phyloP scores from a whole-genome alignment of 2,113 vertebrate species.

The Melanotaenia duboulayi region DNA sequence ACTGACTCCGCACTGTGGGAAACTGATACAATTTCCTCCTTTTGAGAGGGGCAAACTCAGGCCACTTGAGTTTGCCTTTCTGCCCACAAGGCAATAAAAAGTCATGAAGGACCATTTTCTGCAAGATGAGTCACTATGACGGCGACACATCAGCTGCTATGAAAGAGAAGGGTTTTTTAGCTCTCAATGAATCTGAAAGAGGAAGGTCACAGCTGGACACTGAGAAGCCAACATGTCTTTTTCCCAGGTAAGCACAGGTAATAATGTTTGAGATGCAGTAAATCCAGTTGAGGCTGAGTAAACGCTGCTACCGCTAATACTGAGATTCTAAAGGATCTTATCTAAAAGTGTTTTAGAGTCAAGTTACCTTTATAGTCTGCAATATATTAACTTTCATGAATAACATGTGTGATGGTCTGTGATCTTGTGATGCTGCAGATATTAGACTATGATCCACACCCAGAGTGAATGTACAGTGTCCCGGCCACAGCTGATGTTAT shows the following conservation, averaged over 20 bases:
- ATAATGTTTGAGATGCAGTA: constrained; percentile 77
- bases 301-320: constrained; percentile 54
- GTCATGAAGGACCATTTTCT: constrained; percentile 85
- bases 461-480: constrained; percentile 14
- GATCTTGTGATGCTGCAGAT: constrained; percentile 10
- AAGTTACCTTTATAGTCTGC: constrained; percentile 41
- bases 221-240: constrained; percentile 70
- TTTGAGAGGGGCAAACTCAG: constrained; percentile 70
- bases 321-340: constrained; percentile 13
- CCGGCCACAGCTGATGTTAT: constrained; percentile 21
- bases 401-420: constrained; percentile 9
- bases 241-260: constrained; percentile 86
- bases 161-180: constrained; percentile 88
- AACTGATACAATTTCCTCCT: constrained; percentile 89
- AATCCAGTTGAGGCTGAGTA: constrained; percentile 50
- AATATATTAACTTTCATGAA: constrained; percentile 45
- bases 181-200: constrained; percentile 65
- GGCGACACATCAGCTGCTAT: constrained; percentile 83
- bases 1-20: constrained; percentile 87
- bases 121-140: constrained; percentile 85
- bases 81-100: constrained; percentile 89
- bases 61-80: constrained; percentile 89
- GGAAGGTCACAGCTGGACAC: constrained; percentile 82
- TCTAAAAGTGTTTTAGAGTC: constrained; percentile 23
- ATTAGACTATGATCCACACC: background rate